phyloP scores from a whole-genome alignment of 1,140 invertebrate genomes.

The Macrobrachium rosenbergii region DNA sequence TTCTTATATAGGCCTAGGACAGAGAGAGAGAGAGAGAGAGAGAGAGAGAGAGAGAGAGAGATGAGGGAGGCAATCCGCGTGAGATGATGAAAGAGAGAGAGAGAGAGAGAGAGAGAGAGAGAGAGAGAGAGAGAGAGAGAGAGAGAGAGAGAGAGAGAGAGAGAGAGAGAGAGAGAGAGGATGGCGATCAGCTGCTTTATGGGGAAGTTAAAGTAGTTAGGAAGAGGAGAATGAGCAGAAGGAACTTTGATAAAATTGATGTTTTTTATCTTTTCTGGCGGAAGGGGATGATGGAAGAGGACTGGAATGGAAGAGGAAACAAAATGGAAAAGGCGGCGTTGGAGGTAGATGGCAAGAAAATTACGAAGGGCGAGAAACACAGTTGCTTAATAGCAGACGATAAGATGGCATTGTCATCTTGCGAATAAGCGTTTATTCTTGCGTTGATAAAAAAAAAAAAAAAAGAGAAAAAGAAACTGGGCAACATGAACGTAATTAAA shows the following conservation, averaged over 20 bases:
- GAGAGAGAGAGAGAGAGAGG: neutral
- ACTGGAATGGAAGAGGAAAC: neutral
- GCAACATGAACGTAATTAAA: too few relatives aligned
- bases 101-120: neutral
- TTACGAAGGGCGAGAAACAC: neutral
- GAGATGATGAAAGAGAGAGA: neutral
- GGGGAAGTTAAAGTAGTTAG: neutral
- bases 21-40: neutral
- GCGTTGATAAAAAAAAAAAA: too few relatives aligned
- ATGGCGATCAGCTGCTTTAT: neutral
- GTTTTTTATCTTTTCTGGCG: conserved; percentile 11
- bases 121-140: conserved; percentile 12
- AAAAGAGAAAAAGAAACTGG: too few relatives aligned
- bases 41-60: neutral
- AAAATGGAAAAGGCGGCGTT: too few relatives aligned
- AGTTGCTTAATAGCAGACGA: neutral
- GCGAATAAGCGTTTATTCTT: too few relatives aligned
- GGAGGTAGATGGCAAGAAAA: neutral
- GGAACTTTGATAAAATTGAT: neutral
- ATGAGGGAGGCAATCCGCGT: neutral
- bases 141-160: neutral
- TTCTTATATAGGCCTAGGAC: conserved; percentile 15
- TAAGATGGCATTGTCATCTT: too few relatives aligned
- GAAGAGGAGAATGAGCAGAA: neutral
- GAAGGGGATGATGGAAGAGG: neutral